Conservation (phyloP, 1,140 invertebrate species). For the Bombus huntii region DNA sequence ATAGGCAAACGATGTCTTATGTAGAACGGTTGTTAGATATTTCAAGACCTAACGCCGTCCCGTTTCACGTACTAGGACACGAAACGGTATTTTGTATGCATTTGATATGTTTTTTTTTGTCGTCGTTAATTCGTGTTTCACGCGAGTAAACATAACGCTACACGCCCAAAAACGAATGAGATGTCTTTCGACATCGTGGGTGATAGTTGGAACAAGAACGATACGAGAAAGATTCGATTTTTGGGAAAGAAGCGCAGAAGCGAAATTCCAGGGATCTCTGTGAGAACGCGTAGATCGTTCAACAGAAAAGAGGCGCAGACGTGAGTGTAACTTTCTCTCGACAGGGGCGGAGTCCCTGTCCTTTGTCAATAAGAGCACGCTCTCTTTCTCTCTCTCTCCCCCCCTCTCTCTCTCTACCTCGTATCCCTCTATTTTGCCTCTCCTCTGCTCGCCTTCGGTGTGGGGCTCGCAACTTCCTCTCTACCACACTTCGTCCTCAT, state of each 20-base stretch:
- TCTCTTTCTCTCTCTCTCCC: background rate
- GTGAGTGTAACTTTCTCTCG: slow-evolving; percentile 20
- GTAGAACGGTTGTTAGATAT: too few relatives aligned
- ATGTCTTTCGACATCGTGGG: too few relatives aligned
- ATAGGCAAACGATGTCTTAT: too few relatives aligned
- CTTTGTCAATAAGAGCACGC: slow-evolving; percentile 45
- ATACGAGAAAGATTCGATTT: slow-evolving; percentile 5
- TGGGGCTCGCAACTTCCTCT: slow-evolving; percentile 12
- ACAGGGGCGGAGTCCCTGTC: slow-evolving; percentile 52
- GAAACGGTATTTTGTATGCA: background rate
- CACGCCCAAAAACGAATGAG: too few relatives aligned
- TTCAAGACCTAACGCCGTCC: too few relatives aligned
- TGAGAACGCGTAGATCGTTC: background rate
- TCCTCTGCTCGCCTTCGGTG: background rate
- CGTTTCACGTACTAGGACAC: too few relatives aligned
- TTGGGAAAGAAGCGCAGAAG: background rate
- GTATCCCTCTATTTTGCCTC: slow-evolving; percentile 21
- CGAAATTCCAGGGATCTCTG: slow-evolving; percentile 5
- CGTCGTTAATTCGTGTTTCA: background rate
- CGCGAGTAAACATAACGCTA: background rate
- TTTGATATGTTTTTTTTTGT: too few relatives aligned
- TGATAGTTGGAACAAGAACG: too few relatives aligned
- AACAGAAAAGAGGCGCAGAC: slow-evolving; percentile 39
- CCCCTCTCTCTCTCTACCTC: background rate
- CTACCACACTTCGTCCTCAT: slow-evolving; percentile 7